phyloP scores from a whole-genome alignment of 2,888 invertebrate species.

The Heliconius aoede region DNA sequence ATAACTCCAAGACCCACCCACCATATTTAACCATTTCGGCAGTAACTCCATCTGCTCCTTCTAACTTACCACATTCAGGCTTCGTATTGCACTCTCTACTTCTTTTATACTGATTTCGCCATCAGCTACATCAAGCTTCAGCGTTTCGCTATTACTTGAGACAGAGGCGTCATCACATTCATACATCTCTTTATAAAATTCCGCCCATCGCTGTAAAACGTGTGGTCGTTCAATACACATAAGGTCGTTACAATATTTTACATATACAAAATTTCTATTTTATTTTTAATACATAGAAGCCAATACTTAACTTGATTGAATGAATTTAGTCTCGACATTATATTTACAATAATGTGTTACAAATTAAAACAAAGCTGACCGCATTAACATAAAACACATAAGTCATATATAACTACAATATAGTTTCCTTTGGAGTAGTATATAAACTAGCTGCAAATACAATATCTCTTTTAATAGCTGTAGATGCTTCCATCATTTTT shows the following conservation, averaged over 20 bases:
- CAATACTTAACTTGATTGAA: background rate
- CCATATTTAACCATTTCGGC: no score
- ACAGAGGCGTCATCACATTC: no score
- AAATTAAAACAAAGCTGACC: background rate
- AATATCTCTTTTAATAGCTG: constrained; percentile 97
- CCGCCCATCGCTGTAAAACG: no score
- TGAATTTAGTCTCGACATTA: background rate
- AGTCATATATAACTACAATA: constrained; percentile 42
- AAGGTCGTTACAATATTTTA: background rate
- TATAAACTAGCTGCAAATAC: constrained; percentile 99
- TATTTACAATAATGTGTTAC: background rate
- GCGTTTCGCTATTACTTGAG: no score
- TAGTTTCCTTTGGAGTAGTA: constrained; percentile 82
- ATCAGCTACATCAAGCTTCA: no score
- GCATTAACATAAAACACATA: background rate
- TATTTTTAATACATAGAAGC: background rate
- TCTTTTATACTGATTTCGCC: no score
- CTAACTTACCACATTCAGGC: no score
- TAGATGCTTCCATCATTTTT: constrained; percentile 98
- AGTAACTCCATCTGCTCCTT: no score
- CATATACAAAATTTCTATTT: background rate
- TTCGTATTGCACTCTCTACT: no score
- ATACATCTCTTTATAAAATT: no score
- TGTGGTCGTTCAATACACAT: no score
- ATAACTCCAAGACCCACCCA: no score